Evolutionary conservation across 2,888 invertebrate genomes (phyloP).

Genomic region (Elaeidobius kamerunicus): DNA sequence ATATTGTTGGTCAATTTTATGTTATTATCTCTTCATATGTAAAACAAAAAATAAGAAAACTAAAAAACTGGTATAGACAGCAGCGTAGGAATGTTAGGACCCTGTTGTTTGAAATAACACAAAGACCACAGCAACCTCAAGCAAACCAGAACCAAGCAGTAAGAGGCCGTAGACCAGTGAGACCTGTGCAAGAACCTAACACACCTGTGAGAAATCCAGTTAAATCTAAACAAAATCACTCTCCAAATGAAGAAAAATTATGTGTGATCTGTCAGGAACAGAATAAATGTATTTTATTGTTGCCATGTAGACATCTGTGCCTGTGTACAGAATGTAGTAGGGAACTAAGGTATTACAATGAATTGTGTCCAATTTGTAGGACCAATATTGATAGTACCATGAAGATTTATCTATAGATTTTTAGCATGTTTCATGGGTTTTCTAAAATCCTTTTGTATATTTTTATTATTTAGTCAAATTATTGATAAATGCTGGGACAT

Average conservation of each 20-base stretch:
- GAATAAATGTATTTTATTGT: constrained; percentile 55
- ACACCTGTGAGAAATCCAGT: constrained; percentile 1
- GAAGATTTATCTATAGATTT: constrained; percentile 54
- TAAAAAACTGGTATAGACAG: constrained; percentile 3
- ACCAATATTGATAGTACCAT: constrained; percentile 56
- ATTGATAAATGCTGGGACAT: too few relatives aligned
- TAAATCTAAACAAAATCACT: neutral
- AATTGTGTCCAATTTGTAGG: constrained; percentile 55
- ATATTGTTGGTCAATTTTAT: constrained; percentile 40
- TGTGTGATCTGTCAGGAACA: constrained; percentile 58
- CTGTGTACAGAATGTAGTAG: constrained; percentile 54
- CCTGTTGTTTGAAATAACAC: too few relatives aligned
- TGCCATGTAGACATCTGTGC: constrained; percentile 58
- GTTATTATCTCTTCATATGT: constrained; percentile 32
- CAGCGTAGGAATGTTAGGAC: constrained; percentile 19
- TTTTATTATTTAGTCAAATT: too few relatives aligned
- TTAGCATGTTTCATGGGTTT: too few relatives aligned
- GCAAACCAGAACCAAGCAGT: neutral
- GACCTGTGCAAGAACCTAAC: neutral
- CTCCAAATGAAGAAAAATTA: constrained; percentile 43
- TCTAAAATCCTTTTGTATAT: too few relatives aligned
- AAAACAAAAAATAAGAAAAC: constrained; percentile 5
- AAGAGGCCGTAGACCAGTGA: constrained; percentile 4
- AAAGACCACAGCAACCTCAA: neutral
- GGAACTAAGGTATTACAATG: constrained; percentile 52